phyloP scores from a whole-genome alignment of 2,888 invertebrate genomes.

The Chesias legatella region DNA sequence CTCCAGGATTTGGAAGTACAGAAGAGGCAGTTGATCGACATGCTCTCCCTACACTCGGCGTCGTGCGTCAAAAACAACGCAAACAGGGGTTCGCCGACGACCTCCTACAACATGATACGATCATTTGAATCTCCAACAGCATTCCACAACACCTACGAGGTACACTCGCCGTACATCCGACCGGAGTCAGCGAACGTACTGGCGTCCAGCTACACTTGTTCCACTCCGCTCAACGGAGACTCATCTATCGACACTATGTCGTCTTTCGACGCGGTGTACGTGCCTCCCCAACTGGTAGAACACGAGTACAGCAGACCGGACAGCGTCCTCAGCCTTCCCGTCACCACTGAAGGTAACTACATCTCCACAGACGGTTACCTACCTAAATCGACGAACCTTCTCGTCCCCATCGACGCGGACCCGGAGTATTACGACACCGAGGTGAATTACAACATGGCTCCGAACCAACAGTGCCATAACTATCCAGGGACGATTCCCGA shows the following conservation, averaged over 20 bases:
- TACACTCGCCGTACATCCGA: slow-evolving; percentile 73
- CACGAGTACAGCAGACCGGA: slow-evolving; percentile 66
- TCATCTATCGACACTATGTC: slow-evolving; percentile 65
- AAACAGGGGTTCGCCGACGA: slow-evolving; percentile 60
- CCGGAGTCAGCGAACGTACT: slow-evolving; percentile 77
- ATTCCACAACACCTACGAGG: slow-evolving; percentile 69
- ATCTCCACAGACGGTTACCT: slow-evolving; percentile 67
- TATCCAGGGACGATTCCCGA: slow-evolving; percentile 69
- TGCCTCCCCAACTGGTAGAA: slow-evolving; percentile 61
- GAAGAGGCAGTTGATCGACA: slow-evolving; percentile 87
- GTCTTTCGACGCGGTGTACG: slow-evolving; percentile 63
- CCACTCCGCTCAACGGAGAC: slow-evolving; percentile 61
- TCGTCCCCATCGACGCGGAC: slow-evolving; percentile 78
- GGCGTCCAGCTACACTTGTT: slow-evolving; percentile 72
- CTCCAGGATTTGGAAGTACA: slow-evolving; percentile 89
- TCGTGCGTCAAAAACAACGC: slow-evolving; percentile 82
- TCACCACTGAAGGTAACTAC: slow-evolving; percentile 53
- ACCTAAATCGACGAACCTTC: slow-evolving; percentile 66
- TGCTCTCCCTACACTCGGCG: slow-evolving; percentile 87
- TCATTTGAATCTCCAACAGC: slow-evolving; percentile 68
- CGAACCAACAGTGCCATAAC: slow-evolving; percentile 77
- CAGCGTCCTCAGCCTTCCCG: slow-evolving; percentile 66
- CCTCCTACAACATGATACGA: slow-evolving; percentile 66
- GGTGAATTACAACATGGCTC: slow-evolving; percentile 70
- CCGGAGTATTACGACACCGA: slow-evolving; percentile 77